These are phyloP conservation scores for Yasuhikotakia modesta DNA, from an alignment of 2,797 vertebrate species.

Conservation along the genomic window DNA sequence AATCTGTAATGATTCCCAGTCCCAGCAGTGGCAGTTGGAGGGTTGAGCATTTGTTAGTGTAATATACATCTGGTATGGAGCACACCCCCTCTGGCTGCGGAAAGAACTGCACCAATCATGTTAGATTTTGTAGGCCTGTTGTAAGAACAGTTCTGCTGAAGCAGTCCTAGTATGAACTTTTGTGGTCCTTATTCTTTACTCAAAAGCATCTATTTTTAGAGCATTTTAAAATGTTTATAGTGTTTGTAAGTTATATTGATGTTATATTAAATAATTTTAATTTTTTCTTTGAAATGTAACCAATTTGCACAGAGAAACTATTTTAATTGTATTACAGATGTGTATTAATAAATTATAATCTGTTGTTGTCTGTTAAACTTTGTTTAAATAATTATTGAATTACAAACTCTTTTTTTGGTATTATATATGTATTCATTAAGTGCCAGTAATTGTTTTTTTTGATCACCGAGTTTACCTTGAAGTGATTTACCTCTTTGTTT, in stretches of 20 bases:
- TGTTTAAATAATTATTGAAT: background rate
- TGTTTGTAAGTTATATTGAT: constrained; percentile 35
- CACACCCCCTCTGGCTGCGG: constrained; percentile 7
- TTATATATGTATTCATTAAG: background rate
- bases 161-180: constrained; percentile 7
- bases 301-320: constrained; percentile 57
- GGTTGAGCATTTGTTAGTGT: constrained; percentile 67
- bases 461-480: constrained; percentile 23
- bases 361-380: constrained; percentile 1
- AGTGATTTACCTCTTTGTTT: constrained; percentile 5
- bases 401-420: background rate
- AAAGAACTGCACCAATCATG: constrained; percentile 15
- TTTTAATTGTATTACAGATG: constrained; percentile 34
- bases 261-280: constrained; percentile 44
- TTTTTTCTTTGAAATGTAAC: constrained; percentile 42
- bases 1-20: constrained; percentile 86
- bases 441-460: constrained; percentile 4
- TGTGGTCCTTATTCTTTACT: constrained; percentile 5
- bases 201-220: constrained; percentile 35
- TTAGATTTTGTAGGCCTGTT: background rate
- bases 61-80: background rate
- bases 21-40: constrained; percentile 89
- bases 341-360: constrained; percentile 13
- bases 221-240: constrained; percentile 46
- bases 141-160: background rate